Conservation (phyloP, 2,888 invertebrate genomes). For the Rosalia funebris region DNA sequence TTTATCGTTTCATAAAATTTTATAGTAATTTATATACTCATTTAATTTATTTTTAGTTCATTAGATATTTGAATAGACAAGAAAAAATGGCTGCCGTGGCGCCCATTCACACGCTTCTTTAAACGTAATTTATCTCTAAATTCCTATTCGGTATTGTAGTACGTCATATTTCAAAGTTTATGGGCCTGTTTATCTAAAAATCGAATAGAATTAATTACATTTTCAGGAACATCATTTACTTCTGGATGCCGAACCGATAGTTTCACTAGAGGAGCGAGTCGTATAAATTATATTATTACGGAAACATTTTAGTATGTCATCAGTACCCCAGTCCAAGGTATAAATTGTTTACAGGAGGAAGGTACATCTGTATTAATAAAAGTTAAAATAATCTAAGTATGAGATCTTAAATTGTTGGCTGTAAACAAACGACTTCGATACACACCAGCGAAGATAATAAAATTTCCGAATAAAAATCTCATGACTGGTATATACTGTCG, state of each 20-base stretch:
- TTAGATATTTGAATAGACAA: background rate
- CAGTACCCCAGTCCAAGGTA: background rate
- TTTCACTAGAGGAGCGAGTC: background rate
- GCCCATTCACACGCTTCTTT: background rate
- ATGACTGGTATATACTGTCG: background rate
- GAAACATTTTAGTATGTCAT: slow-evolving; percentile 5
- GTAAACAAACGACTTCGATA: slow-evolving; percentile 11
- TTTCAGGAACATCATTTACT: slow-evolving; percentile 1
- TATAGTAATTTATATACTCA: no score
- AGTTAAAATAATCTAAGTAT: slow-evolving; percentile 15
- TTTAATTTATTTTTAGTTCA: background rate
- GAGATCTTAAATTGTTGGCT: slow-evolving; percentile 9
- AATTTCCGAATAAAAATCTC: slow-evolving; percentile 17
- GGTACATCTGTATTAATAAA: slow-evolving; percentile 19
- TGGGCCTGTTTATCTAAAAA: slow-evolving; percentile 3
- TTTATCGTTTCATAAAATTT: no score
- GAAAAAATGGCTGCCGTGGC: background rate
- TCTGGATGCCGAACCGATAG: background rate
- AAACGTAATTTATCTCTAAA: background rate
- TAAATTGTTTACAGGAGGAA: slow-evolving; percentile 1
- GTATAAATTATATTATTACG: background rate
- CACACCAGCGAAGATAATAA: slow-evolving; percentile 2
- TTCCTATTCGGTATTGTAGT: background rate
- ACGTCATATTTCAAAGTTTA: slow-evolving; percentile 9
- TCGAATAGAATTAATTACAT: background rate